Evolutionary conservation across 2,113 vertebrate genomes (phyloP).

Genomic region (Myotis brandtii): DNA sequence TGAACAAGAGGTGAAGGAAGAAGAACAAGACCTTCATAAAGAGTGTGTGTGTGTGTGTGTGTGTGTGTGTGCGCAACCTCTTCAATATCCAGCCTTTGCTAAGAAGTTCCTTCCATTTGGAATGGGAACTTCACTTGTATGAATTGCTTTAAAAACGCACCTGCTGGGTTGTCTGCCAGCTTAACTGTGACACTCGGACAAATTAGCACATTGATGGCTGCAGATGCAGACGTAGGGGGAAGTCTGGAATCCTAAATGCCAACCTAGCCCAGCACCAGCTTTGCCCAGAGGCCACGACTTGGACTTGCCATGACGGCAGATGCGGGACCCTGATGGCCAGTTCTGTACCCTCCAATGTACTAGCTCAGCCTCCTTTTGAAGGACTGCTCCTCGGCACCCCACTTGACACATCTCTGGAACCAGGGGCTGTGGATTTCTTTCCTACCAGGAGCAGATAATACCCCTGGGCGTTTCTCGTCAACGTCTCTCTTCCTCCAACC

Average conservation of each 20-base stretch:
- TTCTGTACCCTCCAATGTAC: neutral
- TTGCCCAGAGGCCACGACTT: neutral
- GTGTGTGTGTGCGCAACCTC: neutral
- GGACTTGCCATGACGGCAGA: neutral
- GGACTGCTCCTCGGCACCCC: neutral
- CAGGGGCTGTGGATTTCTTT: neutral
- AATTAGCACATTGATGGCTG: neutral
- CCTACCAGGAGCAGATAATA: neutral
- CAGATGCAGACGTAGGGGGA: neutral
- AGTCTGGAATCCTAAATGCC: neutral
- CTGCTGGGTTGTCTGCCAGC: neutral
- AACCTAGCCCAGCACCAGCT: neutral
- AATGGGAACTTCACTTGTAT: neutral
- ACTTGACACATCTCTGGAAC: neutral
- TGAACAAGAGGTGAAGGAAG: neutral
- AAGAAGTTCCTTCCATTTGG: constrained; percentile 2
- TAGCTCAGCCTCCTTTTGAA: neutral
- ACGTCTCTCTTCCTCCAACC: neutral
- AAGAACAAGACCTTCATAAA: neutral
- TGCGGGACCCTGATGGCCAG: neutral
- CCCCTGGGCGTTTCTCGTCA: neutral
- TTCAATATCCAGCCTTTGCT: neutral
- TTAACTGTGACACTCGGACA: neutral
- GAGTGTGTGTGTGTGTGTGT: neutral
- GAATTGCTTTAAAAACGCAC: neutral